A percentile compares a stretch with the other conserved stretches of the same genome.
Evolutionary conservation across 92 coral and sea anemone species (phyloP).

Genomic region (Phymanthus crucifer): DNA sequence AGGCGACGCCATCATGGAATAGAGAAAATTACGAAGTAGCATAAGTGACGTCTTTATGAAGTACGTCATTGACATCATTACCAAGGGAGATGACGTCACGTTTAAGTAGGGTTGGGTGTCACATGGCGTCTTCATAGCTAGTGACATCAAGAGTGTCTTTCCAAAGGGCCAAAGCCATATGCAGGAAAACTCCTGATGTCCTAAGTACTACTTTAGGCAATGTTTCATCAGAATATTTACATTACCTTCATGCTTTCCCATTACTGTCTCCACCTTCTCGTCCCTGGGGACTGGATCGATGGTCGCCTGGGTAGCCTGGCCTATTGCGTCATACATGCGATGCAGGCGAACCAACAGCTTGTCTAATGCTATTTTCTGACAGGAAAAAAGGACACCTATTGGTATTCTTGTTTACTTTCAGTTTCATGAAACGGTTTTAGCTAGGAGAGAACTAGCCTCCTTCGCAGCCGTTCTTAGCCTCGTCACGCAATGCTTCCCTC

Average conservation of each 20-base stretch:
- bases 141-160: too few relatives aligned
- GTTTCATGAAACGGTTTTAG: too few relatives aligned
- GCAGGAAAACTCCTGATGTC: too few relatives aligned
- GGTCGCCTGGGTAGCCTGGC: constrained; percentile 92
- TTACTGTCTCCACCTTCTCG: constrained; percentile 77
- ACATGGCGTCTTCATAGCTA: not conserved
- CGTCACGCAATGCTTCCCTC: too few relatives aligned
- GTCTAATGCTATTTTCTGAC: constrained; percentile 93
- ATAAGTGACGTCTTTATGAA: too few relatives aligned
- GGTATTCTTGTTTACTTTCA: not conserved
- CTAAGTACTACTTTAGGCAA: too few relatives aligned
- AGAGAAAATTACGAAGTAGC: not conserved
- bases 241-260: constrained; percentile 77
- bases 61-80: too few relatives aligned
- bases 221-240: not conserved
- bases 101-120: too few relatives aligned
- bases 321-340: constrained; percentile 89
- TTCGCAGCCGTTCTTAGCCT: too few relatives aligned
- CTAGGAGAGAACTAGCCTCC: constrained; percentile 26
- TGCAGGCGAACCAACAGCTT: constrained; percentile 86
- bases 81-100: too few relatives aligned
- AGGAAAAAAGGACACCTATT: not conserved
- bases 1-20: not conserved
- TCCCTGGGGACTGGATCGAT: constrained; percentile 84
- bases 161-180: too few relatives aligned